Base-by-base conservation (phyloP, 2,797 vertebrate species). In the Ceyx erithaca region DNA sequence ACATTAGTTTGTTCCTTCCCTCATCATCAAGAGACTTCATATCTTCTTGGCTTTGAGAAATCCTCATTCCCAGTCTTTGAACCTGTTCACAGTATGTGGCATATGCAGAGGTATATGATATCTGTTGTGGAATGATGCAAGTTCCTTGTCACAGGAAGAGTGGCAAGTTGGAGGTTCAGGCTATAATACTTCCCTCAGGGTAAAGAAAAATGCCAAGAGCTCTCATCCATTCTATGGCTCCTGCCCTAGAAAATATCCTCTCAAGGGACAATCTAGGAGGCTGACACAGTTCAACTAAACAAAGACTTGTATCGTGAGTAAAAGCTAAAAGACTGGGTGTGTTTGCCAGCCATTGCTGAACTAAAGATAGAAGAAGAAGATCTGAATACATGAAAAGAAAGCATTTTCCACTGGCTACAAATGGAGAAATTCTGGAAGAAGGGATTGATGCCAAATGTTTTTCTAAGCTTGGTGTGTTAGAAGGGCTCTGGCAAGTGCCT, bases 381-480 rank as follows among this genome's bases (percentile, higher is more conserved):
- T 81, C 51, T 86, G 87, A 91, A 84, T 59, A 92, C 79, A 75
- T 80, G 84, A 92, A 93, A 96, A 87, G 88, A 80, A 88, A 63
- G 80, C 84, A 90, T 96, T 96, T 96, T 95, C 80, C 86, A 89
- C 90, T 80, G 83, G 75, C 92, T 94, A 78, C 90, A 90, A 96
- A 93, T 66, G 81, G 75, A 87, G 90, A 95, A 91, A 93, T 77
- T 96, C 90, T 95, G 91, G 71, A 88, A 82, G 71, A 91, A 90
- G 64, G 93, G 95, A 87, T 86, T 59, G 33, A 87, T 66, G 91
- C 92, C 95, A 95, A 94, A 89, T 96, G 94, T 94, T 96, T 96
- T 94, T 93, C 93, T 95, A 94, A 87, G 90, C 88, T 94, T 94
- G 79, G 77, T 95, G 91, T 95, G 86, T 96, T 81, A 93, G 93